Percentiles rank a stretch among this genome's conserved stretches.
Evolutionary conservation across 2,888 invertebrate species (phyloP).

Genomic region (Parnassius smintheus): DNA sequence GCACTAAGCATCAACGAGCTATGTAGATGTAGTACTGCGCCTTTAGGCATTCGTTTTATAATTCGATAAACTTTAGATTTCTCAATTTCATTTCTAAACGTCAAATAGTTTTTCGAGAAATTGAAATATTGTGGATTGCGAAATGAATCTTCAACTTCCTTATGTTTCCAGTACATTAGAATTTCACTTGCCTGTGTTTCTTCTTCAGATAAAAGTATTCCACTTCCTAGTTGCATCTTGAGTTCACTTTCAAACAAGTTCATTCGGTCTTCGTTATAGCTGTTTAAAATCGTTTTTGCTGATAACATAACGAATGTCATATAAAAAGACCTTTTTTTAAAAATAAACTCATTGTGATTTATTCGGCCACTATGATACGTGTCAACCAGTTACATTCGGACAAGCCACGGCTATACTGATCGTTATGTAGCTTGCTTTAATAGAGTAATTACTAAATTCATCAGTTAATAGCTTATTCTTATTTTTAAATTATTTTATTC

Average conservation of each 20-base stretch:
- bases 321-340: constrained; percentile 28
- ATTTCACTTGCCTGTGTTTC: constrained; percentile 79
- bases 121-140: constrained; percentile 76
- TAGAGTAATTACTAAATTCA: constrained; percentile 16
- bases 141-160: constrained; percentile 75
- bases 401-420: constrained; percentile 15
- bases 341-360: constrained; percentile 18
- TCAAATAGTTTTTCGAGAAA: constrained; percentile 84
- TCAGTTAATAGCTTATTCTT: not conserved
- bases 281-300: constrained; percentile 40
- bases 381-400: constrained; percentile 33
- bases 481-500: too few relatives aligned
- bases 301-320: constrained; percentile 15
- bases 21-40: constrained; percentile 86
- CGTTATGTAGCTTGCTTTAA: constrained; percentile 19
- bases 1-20: constrained; percentile 82
- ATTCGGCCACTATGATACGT: constrained; percentile 14
- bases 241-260: constrained; percentile 64
- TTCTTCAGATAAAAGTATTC: constrained; percentile 59
- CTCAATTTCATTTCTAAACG: constrained; percentile 79
- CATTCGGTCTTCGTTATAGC: constrained; percentile 44
- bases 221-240: constrained; percentile 70
- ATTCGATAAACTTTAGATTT: constrained; percentile 84
- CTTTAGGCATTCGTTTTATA: constrained; percentile 87
- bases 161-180: constrained; percentile 79